Percentiles rank a stretch among this genome's conserved stretches.
Evolutionary conservation across 2,113 vertebrate genomes (phyloP).

Genomic region (Sprattus sprattus): DNA sequence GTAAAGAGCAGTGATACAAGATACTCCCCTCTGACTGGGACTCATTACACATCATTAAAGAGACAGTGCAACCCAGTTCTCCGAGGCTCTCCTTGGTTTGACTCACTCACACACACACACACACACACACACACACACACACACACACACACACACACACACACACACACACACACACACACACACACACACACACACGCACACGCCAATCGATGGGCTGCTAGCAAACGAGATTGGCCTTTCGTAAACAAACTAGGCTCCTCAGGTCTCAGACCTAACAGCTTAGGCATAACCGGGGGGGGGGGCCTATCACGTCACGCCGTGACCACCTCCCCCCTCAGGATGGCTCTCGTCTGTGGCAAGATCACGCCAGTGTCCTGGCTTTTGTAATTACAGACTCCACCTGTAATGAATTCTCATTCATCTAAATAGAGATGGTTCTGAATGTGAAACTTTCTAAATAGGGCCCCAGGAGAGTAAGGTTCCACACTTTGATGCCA

Average conservation of each 20-base stretch:
- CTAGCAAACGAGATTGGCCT: slow-evolving; percentile 50
- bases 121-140: neutral
- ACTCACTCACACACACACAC: slow-evolving; percentile 8
- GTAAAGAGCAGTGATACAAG: slow-evolving; percentile 79
- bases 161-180: slow-evolving; percentile 20
- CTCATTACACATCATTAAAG: slow-evolving; percentile 76
- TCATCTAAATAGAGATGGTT: slow-evolving; percentile 64
- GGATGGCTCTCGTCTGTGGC: slow-evolving; percentile 36
- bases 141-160: neutral
- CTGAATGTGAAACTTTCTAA: slow-evolving; percentile 67
- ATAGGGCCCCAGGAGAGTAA: slow-evolving; percentile 60
- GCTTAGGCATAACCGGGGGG: slow-evolving; percentile 18
- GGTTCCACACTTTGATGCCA: slow-evolving; percentile 66
- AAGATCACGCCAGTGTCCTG: slow-evolving; percentile 46
- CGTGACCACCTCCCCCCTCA: slow-evolving; percentile 20
- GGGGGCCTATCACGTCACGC: neutral
- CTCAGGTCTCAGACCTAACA: slow-evolving; percentile 41
- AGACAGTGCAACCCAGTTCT: slow-evolving; percentile 49
- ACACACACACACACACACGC: slow-evolving; percentile 20
- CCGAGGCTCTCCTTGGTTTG: slow-evolving; percentile 20
- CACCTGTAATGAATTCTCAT: slow-evolving; percentile 66
- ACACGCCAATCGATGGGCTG: slow-evolving; percentile 53
- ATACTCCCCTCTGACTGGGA: slow-evolving; percentile 73
- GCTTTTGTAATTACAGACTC: slow-evolving; percentile 68
- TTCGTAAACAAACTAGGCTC: slow-evolving; percentile 55